These are phyloP conservation scores for Aplocera efformata DNA, from an alignment of 2,888 invertebrate genomes.

Conservation along the genomic window DNA sequence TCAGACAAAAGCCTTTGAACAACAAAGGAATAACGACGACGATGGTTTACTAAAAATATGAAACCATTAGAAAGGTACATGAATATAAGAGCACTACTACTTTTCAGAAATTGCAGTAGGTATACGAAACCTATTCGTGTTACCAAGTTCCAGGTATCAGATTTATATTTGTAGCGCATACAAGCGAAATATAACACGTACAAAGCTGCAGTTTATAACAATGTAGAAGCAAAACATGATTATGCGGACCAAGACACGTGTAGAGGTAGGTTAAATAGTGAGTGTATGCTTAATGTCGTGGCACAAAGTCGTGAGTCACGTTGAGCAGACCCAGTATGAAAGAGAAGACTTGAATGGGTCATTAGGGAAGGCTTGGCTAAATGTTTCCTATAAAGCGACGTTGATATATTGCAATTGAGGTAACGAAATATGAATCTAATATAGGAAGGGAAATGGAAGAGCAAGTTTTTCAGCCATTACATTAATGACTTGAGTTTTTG, in stretches of 20 bases:
- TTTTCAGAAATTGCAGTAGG: background rate
- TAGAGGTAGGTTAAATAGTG: slow-evolving; percentile 27
- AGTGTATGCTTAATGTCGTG: slow-evolving; percentile 33
- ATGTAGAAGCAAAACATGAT: slow-evolving; percentile 2
- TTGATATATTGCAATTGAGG: slow-evolving; percentile 45
- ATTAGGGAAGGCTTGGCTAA: slow-evolving; percentile 53
- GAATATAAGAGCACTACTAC: background rate
- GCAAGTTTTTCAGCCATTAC: slow-evolving; percentile 18
- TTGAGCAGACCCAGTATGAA: slow-evolving; percentile 40
- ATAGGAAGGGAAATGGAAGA: slow-evolving; percentile 34
- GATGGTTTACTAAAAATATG: slow-evolving; percentile 1
- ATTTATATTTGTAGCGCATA: slow-evolving; percentile 8
- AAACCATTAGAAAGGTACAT: slow-evolving; percentile 1
- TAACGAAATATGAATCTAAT: slow-evolving; percentile 39
- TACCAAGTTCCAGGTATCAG: slow-evolving; percentile 12
- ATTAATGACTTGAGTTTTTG: slow-evolving; percentile 4
- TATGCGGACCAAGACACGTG: slow-evolving; percentile 15
- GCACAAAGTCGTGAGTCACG: slow-evolving; percentile 52
- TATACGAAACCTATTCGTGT: slow-evolving; percentile 4
- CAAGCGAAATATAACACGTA: slow-evolving; percentile 1
- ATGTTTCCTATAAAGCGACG: slow-evolving; percentile 46
- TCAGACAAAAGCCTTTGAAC: slow-evolving; percentile 15
- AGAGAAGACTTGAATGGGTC: slow-evolving; percentile 61
- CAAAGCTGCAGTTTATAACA: slow-evolving; percentile 6
- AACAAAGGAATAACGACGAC: slow-evolving; percentile 16